Conservation (phyloP, 92 coral and sea anemone genomes). For the Porites evermanni region DNA sequence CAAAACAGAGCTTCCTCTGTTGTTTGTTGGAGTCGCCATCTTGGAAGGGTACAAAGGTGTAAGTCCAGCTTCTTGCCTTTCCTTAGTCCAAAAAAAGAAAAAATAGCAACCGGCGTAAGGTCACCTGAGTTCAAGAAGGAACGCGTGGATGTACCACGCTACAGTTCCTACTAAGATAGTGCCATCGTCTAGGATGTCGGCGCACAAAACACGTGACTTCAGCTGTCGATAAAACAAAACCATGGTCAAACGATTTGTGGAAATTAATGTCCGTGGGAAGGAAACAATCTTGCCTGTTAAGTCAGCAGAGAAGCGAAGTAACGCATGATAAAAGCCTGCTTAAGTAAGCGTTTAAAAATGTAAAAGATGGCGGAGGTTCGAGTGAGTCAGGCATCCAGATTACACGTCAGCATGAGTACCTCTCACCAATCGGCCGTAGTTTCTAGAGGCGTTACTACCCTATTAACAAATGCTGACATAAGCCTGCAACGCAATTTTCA, state of each 20-base stretch:
- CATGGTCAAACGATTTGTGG: background rate
- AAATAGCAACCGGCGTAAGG: background rate
- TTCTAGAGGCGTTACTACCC: too few relatives aligned
- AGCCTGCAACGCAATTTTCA: too few relatives aligned
- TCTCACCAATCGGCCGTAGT: too few relatives aligned
- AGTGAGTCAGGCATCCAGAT: too few relatives aligned
- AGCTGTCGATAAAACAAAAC: slow-evolving; percentile 50
- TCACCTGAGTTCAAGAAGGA: slow-evolving; percentile 73
- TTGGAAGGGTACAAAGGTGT: background rate
- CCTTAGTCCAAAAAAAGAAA: background rate
- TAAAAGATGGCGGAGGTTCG: too few relatives aligned
- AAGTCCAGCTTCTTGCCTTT: background rate
- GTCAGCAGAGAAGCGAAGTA: background rate
- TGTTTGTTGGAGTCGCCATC: too few relatives aligned
- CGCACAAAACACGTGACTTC: slow-evolving; percentile 84
- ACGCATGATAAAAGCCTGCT: background rate
- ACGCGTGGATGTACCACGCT: slow-evolving; percentile 85
- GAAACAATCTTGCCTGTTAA: background rate
- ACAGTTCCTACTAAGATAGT: slow-evolving; percentile 85
- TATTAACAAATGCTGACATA: too few relatives aligned
- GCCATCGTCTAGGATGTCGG: slow-evolving; percentile 79
- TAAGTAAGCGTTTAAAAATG: too few relatives aligned
- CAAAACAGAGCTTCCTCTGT: too few relatives aligned
- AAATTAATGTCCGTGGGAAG: background rate
- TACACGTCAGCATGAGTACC: too few relatives aligned